phyloP scores from a whole-genome alignment of 2,113 vertebrate genomes.

The Malurus melanocephalus region DNA sequence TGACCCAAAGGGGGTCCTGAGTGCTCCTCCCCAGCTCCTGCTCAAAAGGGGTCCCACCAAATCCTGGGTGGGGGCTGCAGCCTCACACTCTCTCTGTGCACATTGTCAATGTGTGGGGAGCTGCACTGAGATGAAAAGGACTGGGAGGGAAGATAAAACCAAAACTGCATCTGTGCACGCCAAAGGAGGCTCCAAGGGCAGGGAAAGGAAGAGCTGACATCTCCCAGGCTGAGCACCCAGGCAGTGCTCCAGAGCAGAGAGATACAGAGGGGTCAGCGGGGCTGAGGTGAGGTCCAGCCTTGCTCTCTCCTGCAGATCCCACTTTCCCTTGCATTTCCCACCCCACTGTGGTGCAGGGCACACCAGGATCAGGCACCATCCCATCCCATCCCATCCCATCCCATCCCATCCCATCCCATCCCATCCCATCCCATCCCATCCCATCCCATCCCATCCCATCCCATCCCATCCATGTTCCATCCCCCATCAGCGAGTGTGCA shows the following conservation, averaged over 20 bases:
- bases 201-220: accelerated
- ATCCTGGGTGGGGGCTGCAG: neutral
- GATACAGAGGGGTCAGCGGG: neutral
- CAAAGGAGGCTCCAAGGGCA: neutral
- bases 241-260: neutral
- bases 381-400: too few species aligned
- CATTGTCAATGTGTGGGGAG: accelerated
- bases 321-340: neutral
- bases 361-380: neutral
- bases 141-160: neutral
- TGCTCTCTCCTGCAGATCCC: neutral
- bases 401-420: too few species aligned
- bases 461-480: too few species aligned
- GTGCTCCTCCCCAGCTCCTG: neutral
- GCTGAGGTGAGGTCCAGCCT: neutral
- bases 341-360: accelerated
- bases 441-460: too few species aligned
- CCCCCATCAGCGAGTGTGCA: accelerated
- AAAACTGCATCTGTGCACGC: neutral
- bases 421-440: too few species aligned
- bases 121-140: neutral
- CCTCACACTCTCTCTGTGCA: neutral
- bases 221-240: neutral
- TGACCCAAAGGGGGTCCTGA: neutral
- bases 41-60: neutral